Evolutionary conservation across 1,140 invertebrate species (phyloP).

Genomic region (Melitaea cinxia): DNA sequence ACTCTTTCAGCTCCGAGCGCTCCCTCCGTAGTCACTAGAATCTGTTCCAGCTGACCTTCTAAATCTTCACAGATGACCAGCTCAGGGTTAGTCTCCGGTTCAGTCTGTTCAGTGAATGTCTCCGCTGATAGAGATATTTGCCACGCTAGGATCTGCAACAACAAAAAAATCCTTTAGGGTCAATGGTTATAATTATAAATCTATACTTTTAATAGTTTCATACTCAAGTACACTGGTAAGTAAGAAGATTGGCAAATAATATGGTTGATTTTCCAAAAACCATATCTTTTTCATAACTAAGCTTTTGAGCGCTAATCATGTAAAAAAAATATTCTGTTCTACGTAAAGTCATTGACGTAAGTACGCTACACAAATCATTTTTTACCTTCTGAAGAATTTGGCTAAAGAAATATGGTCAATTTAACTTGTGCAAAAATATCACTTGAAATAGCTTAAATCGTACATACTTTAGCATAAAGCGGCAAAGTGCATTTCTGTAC

Average conservation of each 20-base stretch:
- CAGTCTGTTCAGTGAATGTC: conserved; percentile 68
- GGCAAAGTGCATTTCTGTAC: conserved; percentile 85
- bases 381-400: too few relatives aligned
- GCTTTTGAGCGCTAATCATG: too few relatives aligned
- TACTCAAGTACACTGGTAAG: too few relatives aligned
- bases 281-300: too few relatives aligned
- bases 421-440: too few relatives aligned
- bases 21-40: conserved; percentile 85
- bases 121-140: conserved; percentile 84
- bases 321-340: too few relatives aligned
- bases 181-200: not conserved
- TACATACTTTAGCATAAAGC: conserved; percentile 84
- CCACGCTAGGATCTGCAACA: conserved; percentile 84
- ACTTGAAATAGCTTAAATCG: too few relatives aligned
- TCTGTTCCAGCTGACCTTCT: conserved; percentile 83
- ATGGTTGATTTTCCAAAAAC: too few relatives aligned
- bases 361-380: too few relatives aligned
- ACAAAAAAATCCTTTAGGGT: not conserved
- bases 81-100: conserved; percentile 62
- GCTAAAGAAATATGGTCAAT: too few relatives aligned
- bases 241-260: too few relatives aligned
- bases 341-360: too few relatives aligned
- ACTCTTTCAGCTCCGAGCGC: conserved; percentile 84
- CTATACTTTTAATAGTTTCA: not conserved
- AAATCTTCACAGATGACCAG: conserved; percentile 80